phyloP scores from a whole-genome alignment of 2,888 invertebrate genomes.

The Tachina fera region DNA sequence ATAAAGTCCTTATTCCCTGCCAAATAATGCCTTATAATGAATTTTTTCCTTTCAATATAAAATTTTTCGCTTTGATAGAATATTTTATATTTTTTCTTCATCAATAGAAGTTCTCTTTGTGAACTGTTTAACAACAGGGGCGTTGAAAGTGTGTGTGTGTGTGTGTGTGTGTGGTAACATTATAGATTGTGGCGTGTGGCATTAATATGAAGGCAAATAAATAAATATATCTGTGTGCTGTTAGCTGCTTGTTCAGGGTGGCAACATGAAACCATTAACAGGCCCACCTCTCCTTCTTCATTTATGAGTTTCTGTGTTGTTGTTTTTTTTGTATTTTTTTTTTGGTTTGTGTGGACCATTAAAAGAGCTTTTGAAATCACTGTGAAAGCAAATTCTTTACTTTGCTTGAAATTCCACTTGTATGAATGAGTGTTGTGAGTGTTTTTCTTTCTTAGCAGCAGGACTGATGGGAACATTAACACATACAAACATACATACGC shows the following conservation, averaged over 20 bases:
- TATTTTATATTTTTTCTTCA: neutral
- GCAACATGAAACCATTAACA: conserved; percentile 66
- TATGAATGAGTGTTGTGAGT: conserved; percentile 44
- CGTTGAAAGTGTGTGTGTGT: conserved; percentile 55
- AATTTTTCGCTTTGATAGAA: conserved; percentile 59
- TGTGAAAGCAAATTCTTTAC: conserved; percentile 56
- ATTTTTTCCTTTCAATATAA: conserved; percentile 33
- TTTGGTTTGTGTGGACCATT: conserved; percentile 38
- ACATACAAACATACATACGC: conserved; percentile 12
- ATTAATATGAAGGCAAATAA: conserved; percentile 63
- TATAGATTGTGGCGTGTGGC: conserved; percentile 69
- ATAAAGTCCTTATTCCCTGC: conserved; percentile 52
- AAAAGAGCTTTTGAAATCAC: conserved; percentile 62
- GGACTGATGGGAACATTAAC: conserved; percentile 50
- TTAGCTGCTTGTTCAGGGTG: conserved; percentile 46
- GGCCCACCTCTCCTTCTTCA: conserved; percentile 41
- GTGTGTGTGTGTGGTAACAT: conserved; percentile 54
- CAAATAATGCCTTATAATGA: conserved; percentile 38
- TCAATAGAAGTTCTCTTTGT: conserved; percentile 32
- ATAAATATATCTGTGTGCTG: conserved; percentile 12
- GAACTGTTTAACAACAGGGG: conserved; percentile 65
- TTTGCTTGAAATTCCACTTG: conserved; percentile 53
- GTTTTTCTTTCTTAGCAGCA: conserved; percentile 24
- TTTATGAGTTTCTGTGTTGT: conserved; percentile 24
- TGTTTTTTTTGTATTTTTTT: neutral